Conservation (phyloP, 2,113 vertebrate species). For the Pituophis catenifer region DNA sequence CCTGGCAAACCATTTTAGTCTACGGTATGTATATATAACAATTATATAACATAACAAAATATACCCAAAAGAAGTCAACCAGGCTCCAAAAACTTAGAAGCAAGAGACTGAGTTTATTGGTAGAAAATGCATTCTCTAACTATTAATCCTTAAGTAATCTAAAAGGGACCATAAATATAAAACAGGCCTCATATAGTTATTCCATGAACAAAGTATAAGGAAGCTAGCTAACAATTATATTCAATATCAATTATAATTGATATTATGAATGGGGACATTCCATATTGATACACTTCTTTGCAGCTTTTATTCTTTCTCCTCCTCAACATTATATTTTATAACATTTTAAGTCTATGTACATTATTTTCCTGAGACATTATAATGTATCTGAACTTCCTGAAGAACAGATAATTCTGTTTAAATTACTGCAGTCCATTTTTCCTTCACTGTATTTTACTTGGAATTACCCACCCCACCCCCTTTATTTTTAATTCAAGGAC, state of each 20-base stretch:
- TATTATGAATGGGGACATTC: neutral
- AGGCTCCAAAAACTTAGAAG: neutral
- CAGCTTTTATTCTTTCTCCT: neutral
- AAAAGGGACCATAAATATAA: neutral
- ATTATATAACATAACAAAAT: neutral
- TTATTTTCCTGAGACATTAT: neutral
- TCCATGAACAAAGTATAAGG: neutral
- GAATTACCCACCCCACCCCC: neutral
- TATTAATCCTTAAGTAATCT: neutral
- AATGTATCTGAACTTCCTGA: neutral
- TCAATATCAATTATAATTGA: neutral
- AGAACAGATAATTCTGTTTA: neutral
- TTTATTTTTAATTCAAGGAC: neutral
- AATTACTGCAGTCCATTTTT: neutral
- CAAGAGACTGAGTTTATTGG: neutral
- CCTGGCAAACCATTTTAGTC: neutral
- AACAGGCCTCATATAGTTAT: neutral
- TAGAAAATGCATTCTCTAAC: neutral
- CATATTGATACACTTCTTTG: neutral
- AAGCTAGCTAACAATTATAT: neutral
- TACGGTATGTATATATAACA: too few relatives aligned
- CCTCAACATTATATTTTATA: neutral
- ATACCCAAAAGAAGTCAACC: neutral
- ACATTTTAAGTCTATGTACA: neutral
- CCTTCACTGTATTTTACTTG: neutral